phyloP scores from a whole-genome alignment of 2,888 invertebrate species.

The Isotomurus palustris region DNA sequence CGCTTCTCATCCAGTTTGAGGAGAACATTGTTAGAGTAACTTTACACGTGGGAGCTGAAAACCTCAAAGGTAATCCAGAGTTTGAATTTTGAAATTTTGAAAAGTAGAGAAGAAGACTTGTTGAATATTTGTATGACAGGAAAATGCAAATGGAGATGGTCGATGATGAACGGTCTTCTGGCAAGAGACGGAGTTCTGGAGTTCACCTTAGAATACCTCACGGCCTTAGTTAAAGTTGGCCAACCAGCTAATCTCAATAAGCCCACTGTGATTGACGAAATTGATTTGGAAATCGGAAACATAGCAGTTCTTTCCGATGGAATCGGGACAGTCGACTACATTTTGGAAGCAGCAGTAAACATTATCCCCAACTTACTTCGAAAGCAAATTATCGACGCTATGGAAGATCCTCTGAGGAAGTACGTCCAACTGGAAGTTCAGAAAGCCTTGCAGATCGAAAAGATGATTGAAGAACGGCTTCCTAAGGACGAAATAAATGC shows the following conservation, averaged over 20 bases:
- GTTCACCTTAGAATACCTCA: constrained; percentile 46
- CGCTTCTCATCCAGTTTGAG: constrained; percentile 63
- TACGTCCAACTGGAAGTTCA: constrained; percentile 61
- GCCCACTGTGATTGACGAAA: constrained; percentile 64
- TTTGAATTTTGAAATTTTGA: neutral
- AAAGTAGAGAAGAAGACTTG: neutral
- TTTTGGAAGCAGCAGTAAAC: constrained; percentile 74
- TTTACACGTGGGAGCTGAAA: constrained; percentile 73
- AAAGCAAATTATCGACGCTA: constrained; percentile 79
- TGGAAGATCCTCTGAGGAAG: constrained; percentile 71
- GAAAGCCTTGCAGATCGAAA: constrained; percentile 67
- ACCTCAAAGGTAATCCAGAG: constrained; percentile 61
- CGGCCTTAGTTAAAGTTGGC: constrained; percentile 59
- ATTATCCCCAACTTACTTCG: constrained; percentile 77
- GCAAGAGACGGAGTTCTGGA: constrained; percentile 37
- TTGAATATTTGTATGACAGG: neutral
- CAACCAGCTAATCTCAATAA: constrained; percentile 74
- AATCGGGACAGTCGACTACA: constrained; percentile 78
- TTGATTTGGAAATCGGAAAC: constrained; percentile 76
- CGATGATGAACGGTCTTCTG: constrained; percentile 56
- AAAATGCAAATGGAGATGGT: constrained; percentile 39
- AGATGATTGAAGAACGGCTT: constrained; percentile 64
- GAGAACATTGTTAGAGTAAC: constrained; percentile 65
- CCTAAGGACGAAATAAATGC: constrained; percentile 50
- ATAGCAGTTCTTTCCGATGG: constrained; percentile 79